Evolutionary conservation across 1,140 invertebrate species (phyloP).

Genomic region (Drosophila albomicans): DNA sequence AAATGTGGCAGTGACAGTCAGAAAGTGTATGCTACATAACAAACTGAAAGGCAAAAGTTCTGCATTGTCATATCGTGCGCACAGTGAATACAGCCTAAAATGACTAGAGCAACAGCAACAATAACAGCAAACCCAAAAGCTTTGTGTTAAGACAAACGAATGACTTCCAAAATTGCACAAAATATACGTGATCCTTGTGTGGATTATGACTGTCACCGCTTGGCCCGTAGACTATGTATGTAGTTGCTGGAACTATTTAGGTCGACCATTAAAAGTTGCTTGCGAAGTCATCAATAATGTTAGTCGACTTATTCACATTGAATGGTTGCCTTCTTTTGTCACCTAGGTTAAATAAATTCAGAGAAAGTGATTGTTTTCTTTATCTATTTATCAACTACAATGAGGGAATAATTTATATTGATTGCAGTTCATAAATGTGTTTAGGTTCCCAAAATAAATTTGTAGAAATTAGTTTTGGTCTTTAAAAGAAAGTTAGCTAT

Average conservation of each 20-base stretch:
- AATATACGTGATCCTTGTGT: conserved; percentile 16
- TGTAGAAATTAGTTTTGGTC: no score
- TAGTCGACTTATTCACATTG: not conserved
- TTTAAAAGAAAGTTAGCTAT: no score
- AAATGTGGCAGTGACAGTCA: conserved; percentile 23
- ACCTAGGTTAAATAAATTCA: no score
- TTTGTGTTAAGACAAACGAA: not conserved
- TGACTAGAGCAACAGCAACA: conserved; percentile 50
- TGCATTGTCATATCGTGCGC: conserved; percentile 64
- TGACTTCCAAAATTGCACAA: conserved; percentile 26
- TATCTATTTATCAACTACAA: no score
- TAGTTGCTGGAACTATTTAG: not conserved
- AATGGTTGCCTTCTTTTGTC: no score
- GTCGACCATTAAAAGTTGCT: not conserved
- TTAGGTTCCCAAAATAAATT: no score
- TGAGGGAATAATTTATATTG: no score
- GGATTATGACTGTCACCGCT: conserved; percentile 23
- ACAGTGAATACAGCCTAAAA: conserved; percentile 61
- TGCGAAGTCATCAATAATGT: conserved; percentile 23
- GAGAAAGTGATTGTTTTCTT: no score
- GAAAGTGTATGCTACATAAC: conserved; percentile 26
- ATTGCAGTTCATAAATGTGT: no score
- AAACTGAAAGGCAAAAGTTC: conserved; percentile 43
- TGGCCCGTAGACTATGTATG: not conserved
- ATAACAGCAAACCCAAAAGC: not conserved